phyloP scores from a whole-genome alignment of 2,797 vertebrate genomes.

The Trachurus trachurus region DNA sequence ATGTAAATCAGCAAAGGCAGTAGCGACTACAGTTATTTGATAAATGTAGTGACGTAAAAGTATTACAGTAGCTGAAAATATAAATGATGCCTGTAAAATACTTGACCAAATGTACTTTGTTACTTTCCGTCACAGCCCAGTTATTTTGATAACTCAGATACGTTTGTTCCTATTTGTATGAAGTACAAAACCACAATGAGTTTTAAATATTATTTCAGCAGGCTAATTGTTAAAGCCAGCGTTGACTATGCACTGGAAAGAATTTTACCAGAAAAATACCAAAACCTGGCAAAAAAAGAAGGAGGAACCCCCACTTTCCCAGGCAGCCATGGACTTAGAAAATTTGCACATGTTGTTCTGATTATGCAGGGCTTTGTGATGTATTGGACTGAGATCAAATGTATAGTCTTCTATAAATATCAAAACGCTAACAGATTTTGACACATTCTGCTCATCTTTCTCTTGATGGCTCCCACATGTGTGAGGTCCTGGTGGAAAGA shows the following conservation, averaged over 20 bases:
- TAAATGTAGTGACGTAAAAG: no score
- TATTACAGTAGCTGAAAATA: background rate
- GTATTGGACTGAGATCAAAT: slow-evolving; percentile 75
- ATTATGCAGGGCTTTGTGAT: slow-evolving; percentile 67
- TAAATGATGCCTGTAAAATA: no score
- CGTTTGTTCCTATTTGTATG: background rate
- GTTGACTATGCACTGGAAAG: slow-evolving; percentile 58
- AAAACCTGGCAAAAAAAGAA: slow-evolving; percentile 37
- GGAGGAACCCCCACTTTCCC: slow-evolving; percentile 25
- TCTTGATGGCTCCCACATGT: slow-evolving; percentile 83
- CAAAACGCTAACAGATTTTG: slow-evolving; percentile 75
- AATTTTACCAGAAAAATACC: slow-evolving; percentile 62
- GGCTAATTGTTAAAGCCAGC: slow-evolving; percentile 56
- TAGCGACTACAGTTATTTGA: background rate
- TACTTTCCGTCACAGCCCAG: background rate
- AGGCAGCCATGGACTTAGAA: slow-evolving; percentile 51
- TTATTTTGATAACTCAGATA: background rate
- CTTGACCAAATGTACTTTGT: no score
- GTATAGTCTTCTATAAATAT: slow-evolving; percentile 75
- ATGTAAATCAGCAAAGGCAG: background rate
- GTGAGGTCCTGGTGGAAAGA: slow-evolving; percentile 67
- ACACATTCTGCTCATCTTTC: slow-evolving; percentile 85
- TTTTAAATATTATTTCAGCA: slow-evolving; percentile 53
- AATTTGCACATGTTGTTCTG: slow-evolving; percentile 69
- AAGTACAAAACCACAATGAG: slow-evolving; percentile 10